Base-by-base conservation (phyloP, 2,797 vertebrate species). In the Holocentrus rufus region DNA sequence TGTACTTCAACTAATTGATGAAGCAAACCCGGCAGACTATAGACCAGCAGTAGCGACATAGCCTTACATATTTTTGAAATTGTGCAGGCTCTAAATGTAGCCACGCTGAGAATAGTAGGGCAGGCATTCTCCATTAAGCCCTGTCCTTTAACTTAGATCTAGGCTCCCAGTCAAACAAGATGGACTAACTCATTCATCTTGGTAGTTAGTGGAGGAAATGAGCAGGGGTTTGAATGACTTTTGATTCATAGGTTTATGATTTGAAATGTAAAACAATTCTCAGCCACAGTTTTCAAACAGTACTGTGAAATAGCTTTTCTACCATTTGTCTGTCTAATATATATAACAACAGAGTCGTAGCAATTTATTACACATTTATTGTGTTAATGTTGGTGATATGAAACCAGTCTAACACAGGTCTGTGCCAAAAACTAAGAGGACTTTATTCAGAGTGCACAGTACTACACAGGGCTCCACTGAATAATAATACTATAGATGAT, bases 91-190 rank as follows among this genome's bases (percentile, higher is more conserved):
- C 93, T 93, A 94, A 93, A 93, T 92, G 90, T 84, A 62, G 83
- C 88, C 65, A 13, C 25, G 86, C 92, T 90, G 87, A 94, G 92
- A 94, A 94, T 94, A 94, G 94, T 89, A 75, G 57, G 50, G 80
- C 86, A 84, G 84, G 80, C 85, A 87, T 92, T 92, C 89, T 88
- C 72, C 59, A 63, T 85, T 90, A 89, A 89, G 83, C 87, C 60
- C 69, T 79, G 85, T 91, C 79, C 82, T 90, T 79, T 66, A 74
- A 71, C 73, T 65, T 66, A 49, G 64, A 81, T 83, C 77, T 71
- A 74, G 76, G 72, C 72, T 66, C 65, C 68, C 11, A 75, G 69
- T 88, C 70, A 82, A 75, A 82, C 74, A 70, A 62, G 76, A 68
- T 25, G 31, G 42, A 52, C 31, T 34, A 27, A 17, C 44, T 73